These are phyloP conservation scores for Melipona beecheii DNA, from an alignment of 2,888 invertebrate species.

Conservation along the genomic window DNA sequence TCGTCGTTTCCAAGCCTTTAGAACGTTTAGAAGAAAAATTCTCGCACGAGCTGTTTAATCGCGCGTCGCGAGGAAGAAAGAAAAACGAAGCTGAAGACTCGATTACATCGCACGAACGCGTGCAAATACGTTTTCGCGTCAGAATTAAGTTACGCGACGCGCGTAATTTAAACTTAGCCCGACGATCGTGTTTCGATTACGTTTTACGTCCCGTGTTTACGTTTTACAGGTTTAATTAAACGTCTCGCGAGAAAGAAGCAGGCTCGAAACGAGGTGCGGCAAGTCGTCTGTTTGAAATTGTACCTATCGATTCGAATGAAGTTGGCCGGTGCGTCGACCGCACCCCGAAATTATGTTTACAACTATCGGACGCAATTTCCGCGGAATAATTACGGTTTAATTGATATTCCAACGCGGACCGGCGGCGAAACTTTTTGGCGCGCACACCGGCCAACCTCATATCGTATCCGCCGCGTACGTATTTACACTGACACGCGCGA, in stretches of 20 bases:
- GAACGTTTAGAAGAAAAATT: too few relatives aligned
- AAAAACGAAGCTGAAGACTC: background rate
- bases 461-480: background rate
- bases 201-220: background rate
- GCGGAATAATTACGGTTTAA: constrained; percentile 42
- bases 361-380: constrained; percentile 50
- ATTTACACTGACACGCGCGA: constrained; percentile 19
- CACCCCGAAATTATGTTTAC: constrained; percentile 38
- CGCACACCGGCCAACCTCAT: too few relatives aligned
- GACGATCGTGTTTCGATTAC: background rate
- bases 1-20: too few relatives aligned
- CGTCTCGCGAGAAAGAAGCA: constrained; percentile 9
- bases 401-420: constrained; percentile 24
- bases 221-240: constrained; percentile 42
- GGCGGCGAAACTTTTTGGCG: constrained; percentile 19
- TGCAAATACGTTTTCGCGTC: background rate
- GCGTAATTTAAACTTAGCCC: background rate
- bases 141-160: background rate
- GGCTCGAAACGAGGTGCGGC: background rate
- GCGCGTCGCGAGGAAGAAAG: too few relatives aligned
- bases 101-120: background rate
- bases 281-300: constrained; percentile 19
- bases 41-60: too few relatives aligned
- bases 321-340: constrained; percentile 22
- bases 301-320: constrained; percentile 42